A percentile compares a stretch with the other conserved stretches of the same genome.
Conservation (phyloP, 2,113 vertebrate species). For the Syngnathoides biaculeatus region DNA sequence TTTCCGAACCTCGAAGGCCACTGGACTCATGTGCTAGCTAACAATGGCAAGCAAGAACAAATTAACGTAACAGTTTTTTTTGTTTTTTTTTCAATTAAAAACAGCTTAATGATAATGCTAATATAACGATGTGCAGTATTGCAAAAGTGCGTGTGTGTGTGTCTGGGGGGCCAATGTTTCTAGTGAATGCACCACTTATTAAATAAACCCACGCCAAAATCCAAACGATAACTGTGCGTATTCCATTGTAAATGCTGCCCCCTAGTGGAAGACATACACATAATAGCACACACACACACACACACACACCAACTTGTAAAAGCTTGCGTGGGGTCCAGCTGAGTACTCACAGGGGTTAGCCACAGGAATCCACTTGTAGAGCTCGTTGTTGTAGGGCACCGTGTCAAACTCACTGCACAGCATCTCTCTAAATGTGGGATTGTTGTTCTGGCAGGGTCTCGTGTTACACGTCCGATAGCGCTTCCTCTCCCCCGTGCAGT, state of each 20-base stretch:
- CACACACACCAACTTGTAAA: constrained; percentile 8
- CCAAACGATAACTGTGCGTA: not conserved
- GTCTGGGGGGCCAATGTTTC: no score
- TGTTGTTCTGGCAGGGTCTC: constrained; percentile 71
- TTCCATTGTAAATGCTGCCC: constrained; percentile 47
- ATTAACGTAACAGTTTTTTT: no score
- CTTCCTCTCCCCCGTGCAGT: constrained; percentile 93
- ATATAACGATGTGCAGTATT: no score
- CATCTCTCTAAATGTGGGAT: constrained; percentile 91
- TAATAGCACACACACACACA: no score
- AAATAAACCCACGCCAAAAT: not conserved
- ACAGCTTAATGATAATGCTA: no score
- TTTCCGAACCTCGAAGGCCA: no score
- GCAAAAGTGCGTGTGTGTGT: no score
- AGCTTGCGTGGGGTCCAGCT: not conserved
- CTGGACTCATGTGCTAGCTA: no score
- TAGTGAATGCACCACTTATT: no score
- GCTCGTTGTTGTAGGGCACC: constrained; percentile 87
- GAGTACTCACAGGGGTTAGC: constrained; percentile 73
- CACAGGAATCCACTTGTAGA: constrained; percentile 89
- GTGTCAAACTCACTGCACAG: constrained; percentile 97
- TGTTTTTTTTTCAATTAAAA: no score
- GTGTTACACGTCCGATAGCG: constrained; percentile 89
- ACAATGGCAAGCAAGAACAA: no score
- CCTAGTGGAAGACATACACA: constrained; percentile 25